Evolutionary conservation across 2,888 invertebrate species (phyloP).

Genomic region (Melanostoma scalare): DNA sequence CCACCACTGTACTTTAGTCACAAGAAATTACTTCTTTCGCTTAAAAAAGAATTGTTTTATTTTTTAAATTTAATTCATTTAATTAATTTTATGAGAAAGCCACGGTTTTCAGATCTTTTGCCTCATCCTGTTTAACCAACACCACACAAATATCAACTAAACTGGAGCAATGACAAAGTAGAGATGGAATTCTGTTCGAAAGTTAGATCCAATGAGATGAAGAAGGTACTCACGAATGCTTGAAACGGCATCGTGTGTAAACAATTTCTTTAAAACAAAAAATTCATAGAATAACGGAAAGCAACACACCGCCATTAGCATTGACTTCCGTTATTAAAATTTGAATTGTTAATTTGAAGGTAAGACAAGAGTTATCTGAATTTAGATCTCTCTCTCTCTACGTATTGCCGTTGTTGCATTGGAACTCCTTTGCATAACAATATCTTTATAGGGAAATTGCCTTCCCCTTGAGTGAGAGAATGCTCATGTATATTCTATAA

Average conservation of each 20-base stretch:
- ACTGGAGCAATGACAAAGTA: too few relatives aligned
- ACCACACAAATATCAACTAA: too few relatives aligned
- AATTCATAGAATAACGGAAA: background rate
- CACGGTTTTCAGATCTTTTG: too few relatives aligned
- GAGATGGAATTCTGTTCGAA: background rate
- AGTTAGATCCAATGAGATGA: background rate
- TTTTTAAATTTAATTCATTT: too few relatives aligned
- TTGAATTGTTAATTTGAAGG: constrained; percentile 29
- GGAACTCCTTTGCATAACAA: constrained; percentile 7
- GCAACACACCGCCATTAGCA: background rate
- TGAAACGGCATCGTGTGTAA: constrained; percentile 21
- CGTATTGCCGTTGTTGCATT: background rate
- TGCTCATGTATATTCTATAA: background rate
- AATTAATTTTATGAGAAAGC: too few relatives aligned
- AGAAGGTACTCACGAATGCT: background rate
- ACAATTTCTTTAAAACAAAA: constrained; percentile 18
- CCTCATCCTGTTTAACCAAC: too few relatives aligned
- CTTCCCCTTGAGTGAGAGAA: background rate
- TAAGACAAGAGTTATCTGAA: background rate
- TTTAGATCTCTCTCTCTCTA: background rate
- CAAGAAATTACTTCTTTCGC: too few relatives aligned
- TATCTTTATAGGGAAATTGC: background rate
- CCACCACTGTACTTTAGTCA: too few relatives aligned
- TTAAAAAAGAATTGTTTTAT: too few relatives aligned
- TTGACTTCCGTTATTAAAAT: constrained; percentile 27